Percentiles rank a stretch among this genome's conserved stretches.
phyloP scores from a whole-genome alignment of 2,113 vertebrate genomes.

The Megaleporinus macrocephalus region DNA sequence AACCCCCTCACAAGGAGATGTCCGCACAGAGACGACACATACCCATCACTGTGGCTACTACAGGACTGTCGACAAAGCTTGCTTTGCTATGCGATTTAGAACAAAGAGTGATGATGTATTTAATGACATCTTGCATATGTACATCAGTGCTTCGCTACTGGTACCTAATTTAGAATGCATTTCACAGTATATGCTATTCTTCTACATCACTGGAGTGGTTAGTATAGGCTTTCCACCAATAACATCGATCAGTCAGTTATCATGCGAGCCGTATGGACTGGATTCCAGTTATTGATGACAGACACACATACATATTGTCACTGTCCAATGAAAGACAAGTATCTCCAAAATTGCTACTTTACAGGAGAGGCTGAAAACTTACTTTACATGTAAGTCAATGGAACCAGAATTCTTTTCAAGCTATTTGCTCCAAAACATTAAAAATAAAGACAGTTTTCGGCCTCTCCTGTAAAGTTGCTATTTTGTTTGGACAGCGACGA shows the following conservation, averaged over 20 bases:
- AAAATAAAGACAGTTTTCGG: too few relatives aligned
- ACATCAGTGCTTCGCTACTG: not conserved
- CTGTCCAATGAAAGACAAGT: too few relatives aligned
- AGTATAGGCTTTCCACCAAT: not conserved
- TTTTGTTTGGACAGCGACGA: too few relatives aligned
- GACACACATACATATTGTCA: not conserved
- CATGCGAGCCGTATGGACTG: slow-evolving; percentile 60
- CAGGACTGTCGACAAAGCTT: too few relatives aligned
- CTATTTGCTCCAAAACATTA: too few relatives aligned
- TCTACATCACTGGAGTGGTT: not conserved
- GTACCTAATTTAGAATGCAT: not conserved
- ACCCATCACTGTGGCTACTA: slow-evolving; percentile 43
- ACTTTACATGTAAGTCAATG: too few relatives aligned
- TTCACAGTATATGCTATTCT: not conserved
- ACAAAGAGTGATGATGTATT: too few relatives aligned
- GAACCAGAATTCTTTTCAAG: too few relatives aligned
- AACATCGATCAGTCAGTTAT: slow-evolving; percentile 68
- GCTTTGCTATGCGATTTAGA: not conserved
- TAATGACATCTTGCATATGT: not conserved
- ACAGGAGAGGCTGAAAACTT: too few relatives aligned
- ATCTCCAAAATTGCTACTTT: too few relatives aligned
- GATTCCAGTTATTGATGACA: slow-evolving; percentile 8
- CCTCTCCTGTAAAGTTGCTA: too few relatives aligned
- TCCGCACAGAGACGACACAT: slow-evolving; percentile 70
- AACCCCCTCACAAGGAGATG: slow-evolving; percentile 76